Evolutionary conservation across 2,888 invertebrate genomes (phyloP).

Genomic region (Proisotoma minuta): DNA sequence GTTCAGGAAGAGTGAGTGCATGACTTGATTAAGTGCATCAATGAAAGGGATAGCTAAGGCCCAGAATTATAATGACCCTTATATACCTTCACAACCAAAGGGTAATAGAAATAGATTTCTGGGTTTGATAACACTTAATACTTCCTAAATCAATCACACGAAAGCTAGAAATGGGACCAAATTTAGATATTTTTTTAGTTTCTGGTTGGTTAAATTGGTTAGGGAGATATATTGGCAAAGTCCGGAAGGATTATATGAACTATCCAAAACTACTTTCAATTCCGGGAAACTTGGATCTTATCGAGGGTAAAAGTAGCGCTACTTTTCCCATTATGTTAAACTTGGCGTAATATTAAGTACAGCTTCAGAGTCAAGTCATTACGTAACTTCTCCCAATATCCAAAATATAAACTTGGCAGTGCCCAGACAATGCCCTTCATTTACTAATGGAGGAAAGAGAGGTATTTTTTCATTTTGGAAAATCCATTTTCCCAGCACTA

Average conservation of each 20-base stretch:
- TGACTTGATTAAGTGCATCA: constrained; percentile 13
- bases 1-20: background rate
- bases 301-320: background rate
- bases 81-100: background rate
- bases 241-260: background rate
- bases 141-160: background rate
- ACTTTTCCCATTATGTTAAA: background rate
- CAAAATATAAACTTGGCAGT: too few relatives aligned
- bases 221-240: background rate
- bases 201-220: background rate
- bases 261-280: background rate
- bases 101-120: background rate
- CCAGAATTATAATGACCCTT: constrained; percentile 8
- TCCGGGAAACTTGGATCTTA: background rate
- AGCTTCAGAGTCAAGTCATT: too few relatives aligned
- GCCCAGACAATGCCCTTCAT: too few relatives aligned
- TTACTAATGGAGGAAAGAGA: too few relatives aligned
- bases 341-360: background rate
- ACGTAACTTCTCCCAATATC: too few relatives aligned
- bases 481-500: too few relatives aligned
- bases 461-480: too few relatives aligned
- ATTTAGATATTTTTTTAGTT: background rate
- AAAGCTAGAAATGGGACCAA: background rate
- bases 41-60: background rate
- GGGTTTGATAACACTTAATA: background rate